Evolutionary conservation across 2,888 invertebrate genomes (phyloP), one percentile per base, ranked within the genome.

Genomic region (Stratiomys singularior): DNA sequence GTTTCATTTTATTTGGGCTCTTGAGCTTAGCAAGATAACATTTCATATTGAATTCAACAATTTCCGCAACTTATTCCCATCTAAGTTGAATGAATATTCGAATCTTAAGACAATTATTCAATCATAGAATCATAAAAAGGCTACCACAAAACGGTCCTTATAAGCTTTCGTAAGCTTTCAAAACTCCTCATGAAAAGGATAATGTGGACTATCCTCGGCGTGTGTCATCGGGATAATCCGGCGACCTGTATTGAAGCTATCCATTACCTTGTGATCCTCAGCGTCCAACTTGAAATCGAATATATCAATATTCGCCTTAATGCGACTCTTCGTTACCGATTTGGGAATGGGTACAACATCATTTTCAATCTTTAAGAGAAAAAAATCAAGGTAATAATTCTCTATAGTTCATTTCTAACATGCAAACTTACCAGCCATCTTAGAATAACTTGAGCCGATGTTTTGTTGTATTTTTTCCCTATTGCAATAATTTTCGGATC

Each of bases 371-470:
- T 76, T n/a, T n/a, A n/a, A n/a, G n/a, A n/a, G n/a, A n/a, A n/a
- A n/a, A n/a, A 84, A 85, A n/a, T n/a, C n/a, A n/a, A n/a, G n/a
- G n/a, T n/a, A n/a, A n/a, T n/a, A n/a, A n/a, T n/a, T n/a, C n/a
- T n/a, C n/a, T n/a, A n/a, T n/a, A n/a, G n/a, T 23, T 25, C 7
- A 56, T 37, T 63, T 18, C 25, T 58, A n/a, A n/a, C n/a, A n/a
- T 63, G 25, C 11, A 56, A 37, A 37, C 21, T 60, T 84, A 92
- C 93, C 88, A 93, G 85, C 85, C 91, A 93, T 84, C 91, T 88
- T 27, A 93, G 83, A 0, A 89, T 87, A 18, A 93, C 83, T 85
- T 93, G 93, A 0, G 91, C 90, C 0, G 91, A 88, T 0, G 90
- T 90, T 86, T 93, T 93, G 0, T 88, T 88, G 80, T 93, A 90